These are phyloP conservation scores for Drosophila histrio DNA, from an alignment of 2,888 invertebrate species.

Conservation along the genomic window DNA sequence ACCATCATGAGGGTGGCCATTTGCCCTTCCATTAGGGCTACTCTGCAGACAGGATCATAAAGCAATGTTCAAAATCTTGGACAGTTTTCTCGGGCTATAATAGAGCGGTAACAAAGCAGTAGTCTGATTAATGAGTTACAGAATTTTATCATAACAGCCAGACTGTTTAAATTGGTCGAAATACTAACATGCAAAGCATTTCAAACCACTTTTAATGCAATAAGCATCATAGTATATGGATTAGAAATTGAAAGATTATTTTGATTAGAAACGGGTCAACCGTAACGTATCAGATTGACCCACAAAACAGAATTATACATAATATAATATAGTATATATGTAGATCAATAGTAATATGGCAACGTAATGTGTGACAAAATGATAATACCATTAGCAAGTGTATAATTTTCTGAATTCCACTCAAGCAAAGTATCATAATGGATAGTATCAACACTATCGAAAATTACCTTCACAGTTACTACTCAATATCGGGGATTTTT, in stretches of 20 bases:
- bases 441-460: background rate
- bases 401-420: background rate
- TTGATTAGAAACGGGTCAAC: background rate
- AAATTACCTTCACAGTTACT: background rate
- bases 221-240: background rate
- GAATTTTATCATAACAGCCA: background rate
- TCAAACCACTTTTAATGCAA: no score
- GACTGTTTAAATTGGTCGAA: no score
- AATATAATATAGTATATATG: no score
- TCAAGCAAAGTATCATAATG: background rate
- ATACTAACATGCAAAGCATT: no score
- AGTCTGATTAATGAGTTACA: background rate
- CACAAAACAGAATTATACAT: background rate
- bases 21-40: no score
- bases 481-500: slow-evolving; percentile 1
- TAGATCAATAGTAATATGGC: background rate
- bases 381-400: background rate
- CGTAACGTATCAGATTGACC: background rate
- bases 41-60: no score
- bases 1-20: no score
- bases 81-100: no score
- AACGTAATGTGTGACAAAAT: background rate
- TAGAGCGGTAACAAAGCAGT: no score
- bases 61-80: no score
- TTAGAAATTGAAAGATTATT: background rate